These are phyloP conservation scores for Coccyzus lansbergi DNA, from an alignment of 2,797 vertebrate genomes.

Conservation along the genomic window DNA sequence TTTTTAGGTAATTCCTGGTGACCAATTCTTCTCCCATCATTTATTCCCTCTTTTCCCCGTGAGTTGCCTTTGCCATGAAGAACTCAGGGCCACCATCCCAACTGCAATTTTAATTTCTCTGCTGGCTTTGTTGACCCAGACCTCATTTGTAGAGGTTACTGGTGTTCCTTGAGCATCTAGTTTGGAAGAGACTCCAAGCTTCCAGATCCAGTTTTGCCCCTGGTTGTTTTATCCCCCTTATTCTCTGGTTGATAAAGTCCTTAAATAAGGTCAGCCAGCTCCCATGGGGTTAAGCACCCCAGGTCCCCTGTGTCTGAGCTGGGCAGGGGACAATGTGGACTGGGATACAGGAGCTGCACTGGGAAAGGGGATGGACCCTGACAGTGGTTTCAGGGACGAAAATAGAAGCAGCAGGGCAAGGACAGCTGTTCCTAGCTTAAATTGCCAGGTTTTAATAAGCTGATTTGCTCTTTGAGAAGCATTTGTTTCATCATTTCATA, in stretches of 20 bases:
- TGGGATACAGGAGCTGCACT: accelerated
- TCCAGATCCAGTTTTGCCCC: background rate
- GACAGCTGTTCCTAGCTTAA: constrained; percentile 58
- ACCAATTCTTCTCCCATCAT: background rate
- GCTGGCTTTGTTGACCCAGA: background rate
- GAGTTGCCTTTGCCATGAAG: background rate
- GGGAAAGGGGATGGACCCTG: background rate
- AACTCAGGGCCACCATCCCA: background rate
- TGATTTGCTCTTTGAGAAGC: constrained; percentile 27
- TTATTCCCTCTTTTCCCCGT: background rate
- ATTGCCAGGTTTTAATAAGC: constrained; percentile 1
- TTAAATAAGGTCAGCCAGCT: background rate
- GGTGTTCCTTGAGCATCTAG: background rate
- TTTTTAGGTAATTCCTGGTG: background rate
- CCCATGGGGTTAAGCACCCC: background rate
- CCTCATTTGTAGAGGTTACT: background rate
- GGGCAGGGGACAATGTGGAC: background rate
- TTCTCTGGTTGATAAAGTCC: background rate
- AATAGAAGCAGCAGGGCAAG: background rate
- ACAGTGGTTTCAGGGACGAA: background rate
- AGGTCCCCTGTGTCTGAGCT: accelerated
- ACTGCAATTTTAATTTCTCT: background rate
- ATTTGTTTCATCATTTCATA: background rate
- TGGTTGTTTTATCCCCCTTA: background rate
- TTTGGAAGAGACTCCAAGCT: background rate